These are phyloP conservation scores for Ormyrus pomaceus DNA, from an alignment of 2,888 invertebrate genomes.

Conservation along the genomic window DNA sequence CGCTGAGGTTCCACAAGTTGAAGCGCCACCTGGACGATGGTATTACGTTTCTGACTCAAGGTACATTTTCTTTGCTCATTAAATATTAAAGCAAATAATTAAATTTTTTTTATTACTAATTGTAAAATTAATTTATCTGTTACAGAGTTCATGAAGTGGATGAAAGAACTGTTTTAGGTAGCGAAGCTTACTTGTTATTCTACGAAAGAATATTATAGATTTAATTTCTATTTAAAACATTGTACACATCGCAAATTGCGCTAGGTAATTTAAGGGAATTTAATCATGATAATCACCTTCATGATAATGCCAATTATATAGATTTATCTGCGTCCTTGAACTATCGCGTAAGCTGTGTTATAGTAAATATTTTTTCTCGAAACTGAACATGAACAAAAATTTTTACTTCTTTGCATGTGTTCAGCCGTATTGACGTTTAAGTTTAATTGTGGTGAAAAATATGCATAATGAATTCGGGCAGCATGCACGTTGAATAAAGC, in stretches of 20 bases:
- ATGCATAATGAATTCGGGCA: conserved; percentile 15
- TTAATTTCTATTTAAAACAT: conserved; percentile 35
- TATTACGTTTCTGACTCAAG: conserved; percentile 95
- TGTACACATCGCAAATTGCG: conserved; percentile 31
- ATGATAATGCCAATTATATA: conserved; percentile 30
- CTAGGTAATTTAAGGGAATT: conserved; percentile 29
- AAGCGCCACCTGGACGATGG: conserved; percentile 88
- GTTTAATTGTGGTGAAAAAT: conserved; percentile 37
- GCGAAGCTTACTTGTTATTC: conserved; percentile 96
- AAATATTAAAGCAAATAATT: not conserved
- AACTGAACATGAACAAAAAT: not conserved
- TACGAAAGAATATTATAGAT: conserved; percentile 92
- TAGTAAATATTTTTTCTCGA: conserved; percentile 32
- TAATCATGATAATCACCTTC: not conserved
- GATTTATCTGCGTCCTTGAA: conserved; percentile 33
- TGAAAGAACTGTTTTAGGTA: conserved; percentile 87
- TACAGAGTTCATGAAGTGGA: conserved; percentile 84
- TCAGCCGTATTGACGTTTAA: conserved; percentile 16
- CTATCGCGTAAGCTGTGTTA: conserved; percentile 26
- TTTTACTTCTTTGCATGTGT: conserved; percentile 17
- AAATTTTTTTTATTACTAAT: not conserved
- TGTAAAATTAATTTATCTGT: conserved; percentile 19
- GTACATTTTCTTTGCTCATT: conserved; percentile 59
- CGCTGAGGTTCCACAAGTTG: conserved; percentile 70
- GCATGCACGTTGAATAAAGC: conserved; percentile 22